Evolutionary conservation across 2,113 vertebrate genomes (phyloP).

Genomic region (Mellivora capensis): DNA sequence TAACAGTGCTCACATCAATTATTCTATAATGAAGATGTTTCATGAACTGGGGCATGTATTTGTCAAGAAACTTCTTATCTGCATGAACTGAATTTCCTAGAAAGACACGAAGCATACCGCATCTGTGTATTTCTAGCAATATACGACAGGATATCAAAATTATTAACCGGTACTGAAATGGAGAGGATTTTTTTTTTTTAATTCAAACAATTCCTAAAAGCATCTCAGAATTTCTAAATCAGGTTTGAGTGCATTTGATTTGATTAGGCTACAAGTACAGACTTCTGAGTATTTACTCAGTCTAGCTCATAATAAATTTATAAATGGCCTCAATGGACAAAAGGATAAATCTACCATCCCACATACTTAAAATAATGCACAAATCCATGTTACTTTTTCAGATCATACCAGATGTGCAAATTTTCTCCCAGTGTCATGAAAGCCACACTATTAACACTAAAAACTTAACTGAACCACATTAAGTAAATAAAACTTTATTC

Average conservation of each 20-base stretch:
- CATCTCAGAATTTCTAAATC: not conserved
- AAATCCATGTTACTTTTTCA: constrained; percentile 15
- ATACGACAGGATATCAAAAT: constrained; percentile 54
- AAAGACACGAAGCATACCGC: constrained; percentile 74
- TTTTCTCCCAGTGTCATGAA: constrained; percentile 52
- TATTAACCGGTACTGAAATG: constrained; percentile 28
- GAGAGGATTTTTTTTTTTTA: not conserved
- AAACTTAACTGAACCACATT: constrained; percentile 48
- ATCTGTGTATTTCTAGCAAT: constrained; percentile 63
- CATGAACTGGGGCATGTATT: constrained; percentile 99
- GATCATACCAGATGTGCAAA: not conserved
- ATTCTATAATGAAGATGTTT: constrained; percentile 91
- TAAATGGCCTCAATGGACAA: not conserved
- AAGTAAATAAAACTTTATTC: constrained; percentile 64
- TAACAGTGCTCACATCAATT: constrained; percentile 98
- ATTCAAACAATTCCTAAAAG: constrained; percentile 40
- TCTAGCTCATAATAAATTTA: not conserved
- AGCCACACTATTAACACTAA: constrained; percentile 59
- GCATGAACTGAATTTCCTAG: constrained; percentile 91
- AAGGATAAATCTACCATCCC: not conserved
- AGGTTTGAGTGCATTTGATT: not conserved
- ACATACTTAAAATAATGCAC: not conserved
- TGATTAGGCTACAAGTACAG: not conserved
- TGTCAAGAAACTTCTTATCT: constrained; percentile 95
- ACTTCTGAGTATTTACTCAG: not conserved